phyloP scores from a whole-genome alignment of 2,113 vertebrate genomes.

The Coryphaenoides rupestris region DNA sequence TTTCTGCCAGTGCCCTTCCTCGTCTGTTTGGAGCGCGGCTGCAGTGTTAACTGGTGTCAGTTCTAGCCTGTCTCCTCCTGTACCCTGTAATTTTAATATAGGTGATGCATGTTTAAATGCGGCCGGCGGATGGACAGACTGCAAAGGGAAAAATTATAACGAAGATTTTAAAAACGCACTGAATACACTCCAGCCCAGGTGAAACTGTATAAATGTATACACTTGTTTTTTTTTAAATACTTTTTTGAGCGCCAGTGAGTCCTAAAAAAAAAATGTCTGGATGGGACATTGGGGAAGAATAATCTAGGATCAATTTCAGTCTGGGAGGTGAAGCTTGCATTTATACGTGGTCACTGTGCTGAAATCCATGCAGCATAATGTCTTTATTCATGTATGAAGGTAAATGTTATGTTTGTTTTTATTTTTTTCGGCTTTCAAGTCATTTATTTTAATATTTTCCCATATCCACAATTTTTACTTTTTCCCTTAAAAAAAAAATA shows the following conservation, averaged over 20 bases:
- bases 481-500: too few species aligned
- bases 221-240: neutral
- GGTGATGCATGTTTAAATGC: constrained; percentile 17
- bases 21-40: constrained; percentile 13
- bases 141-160: constrained; percentile 11
- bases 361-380: neutral
- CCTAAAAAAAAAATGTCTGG: too few species aligned
- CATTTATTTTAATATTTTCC: neutral
- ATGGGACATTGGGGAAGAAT: too few species aligned
- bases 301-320: too few species aligned
- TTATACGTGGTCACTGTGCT: too few species aligned
- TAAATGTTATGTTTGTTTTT: neutral
- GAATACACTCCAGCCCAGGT: neutral
- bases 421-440: neutral
- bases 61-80: constrained; percentile 18
- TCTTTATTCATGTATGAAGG: constrained; percentile 23
- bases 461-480: constrained; percentile 5
- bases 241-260: too few species aligned
- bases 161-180: neutral
- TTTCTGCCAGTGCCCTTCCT: constrained; percentile 12
- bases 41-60: constrained; percentile 27
- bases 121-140: constrained; percentile 9
- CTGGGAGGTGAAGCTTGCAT: too few species aligned
- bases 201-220: constrained; percentile 1
- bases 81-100: constrained; percentile 16